These are phyloP conservation scores for Pygmarrhopalites habei DNA, from an alignment of 1,140 invertebrate genomes.

Conservation along the genomic window DNA sequence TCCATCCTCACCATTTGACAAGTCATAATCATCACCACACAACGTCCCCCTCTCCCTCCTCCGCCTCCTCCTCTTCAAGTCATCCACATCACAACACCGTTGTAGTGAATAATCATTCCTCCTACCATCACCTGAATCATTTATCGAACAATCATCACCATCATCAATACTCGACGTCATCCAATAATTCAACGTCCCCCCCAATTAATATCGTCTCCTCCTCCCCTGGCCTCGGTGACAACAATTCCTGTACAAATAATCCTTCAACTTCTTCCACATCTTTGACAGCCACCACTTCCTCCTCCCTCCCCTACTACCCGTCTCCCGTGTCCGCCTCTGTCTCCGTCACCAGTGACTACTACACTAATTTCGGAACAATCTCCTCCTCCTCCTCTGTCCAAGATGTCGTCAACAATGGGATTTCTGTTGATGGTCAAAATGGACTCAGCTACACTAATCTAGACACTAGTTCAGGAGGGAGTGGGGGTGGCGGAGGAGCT, in stretches of 20 bases:
- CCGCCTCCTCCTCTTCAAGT: constrained; percentile 11
- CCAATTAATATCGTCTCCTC: constrained; percentile 4
- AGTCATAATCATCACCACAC: constrained; percentile 14
- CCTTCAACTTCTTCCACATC: not conserved
- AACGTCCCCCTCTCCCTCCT: not conserved
- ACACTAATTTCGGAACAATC: constrained; percentile 3
- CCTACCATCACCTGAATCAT: not conserved
- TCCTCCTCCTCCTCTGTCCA: constrained; percentile 1
- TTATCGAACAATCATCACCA: not conserved
- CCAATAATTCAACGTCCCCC: no score
- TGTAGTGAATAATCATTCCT: constrained; percentile 9
- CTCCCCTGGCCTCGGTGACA: not conserved
- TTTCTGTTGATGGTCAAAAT: constrained; percentile 72
- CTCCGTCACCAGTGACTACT: constrained; percentile 6
- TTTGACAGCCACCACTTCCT: not conserved
- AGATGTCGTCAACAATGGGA: constrained; percentile 26
- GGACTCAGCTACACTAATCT: constrained; percentile 84
- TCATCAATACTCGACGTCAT: no score
- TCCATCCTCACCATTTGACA: not conserved
- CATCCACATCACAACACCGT: constrained; percentile 11
- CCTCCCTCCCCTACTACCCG: constrained; percentile 5
- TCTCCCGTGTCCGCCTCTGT: not conserved
- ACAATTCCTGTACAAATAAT: constrained; percentile 10
- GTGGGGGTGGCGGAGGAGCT: not conserved
- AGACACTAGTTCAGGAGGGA: constrained; percentile 53